A percentile compares a stretch with the other conserved stretches of the same genome.
phyloP scores from a whole-genome alignment of 1,140 invertebrate species.

The Hirudo medicinalis region DNA sequence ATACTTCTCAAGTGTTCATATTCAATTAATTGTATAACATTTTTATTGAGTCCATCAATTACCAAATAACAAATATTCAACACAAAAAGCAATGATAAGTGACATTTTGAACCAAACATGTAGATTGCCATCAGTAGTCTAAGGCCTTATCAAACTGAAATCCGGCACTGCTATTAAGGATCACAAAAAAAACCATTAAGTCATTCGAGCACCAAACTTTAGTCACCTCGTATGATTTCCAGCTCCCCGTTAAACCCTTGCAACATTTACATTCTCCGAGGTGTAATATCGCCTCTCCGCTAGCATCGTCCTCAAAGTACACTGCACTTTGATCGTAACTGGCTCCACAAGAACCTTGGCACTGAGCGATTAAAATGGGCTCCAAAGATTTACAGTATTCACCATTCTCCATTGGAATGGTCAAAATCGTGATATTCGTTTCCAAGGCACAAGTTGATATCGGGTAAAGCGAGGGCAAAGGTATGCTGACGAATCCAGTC shows the following conservation, averaged over 20 bases:
- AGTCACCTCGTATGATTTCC: slow-evolving; percentile 8
- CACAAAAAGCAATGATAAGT: too few relatives aligned
- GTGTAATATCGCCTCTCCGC: neutral
- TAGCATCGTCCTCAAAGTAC: neutral
- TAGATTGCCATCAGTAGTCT: too few relatives aligned
- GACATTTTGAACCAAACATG: too few relatives aligned
- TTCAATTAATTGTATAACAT: too few relatives aligned
- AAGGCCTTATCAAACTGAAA: too few relatives aligned
- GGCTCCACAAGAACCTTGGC: neutral
- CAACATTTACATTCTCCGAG: neutral
- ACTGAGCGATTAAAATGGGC: neutral
- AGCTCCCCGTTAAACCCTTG: neutral
- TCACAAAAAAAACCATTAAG: too few relatives aligned
- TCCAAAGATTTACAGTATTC: neutral
- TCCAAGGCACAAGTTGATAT: neutral
- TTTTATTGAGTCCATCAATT: too few relatives aligned
- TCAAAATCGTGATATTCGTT: neutral
- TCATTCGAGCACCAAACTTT: neutral
- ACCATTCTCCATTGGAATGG: neutral
- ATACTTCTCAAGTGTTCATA: too few relatives aligned
- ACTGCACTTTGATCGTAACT: neutral
- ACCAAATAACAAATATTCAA: too few relatives aligned
- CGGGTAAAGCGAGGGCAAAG: neutral
- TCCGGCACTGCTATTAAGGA: too few relatives aligned
- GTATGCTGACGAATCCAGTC: neutral